Conservation (phyloP, 2,113 vertebrate species). For the Pipa parva region DNA sequence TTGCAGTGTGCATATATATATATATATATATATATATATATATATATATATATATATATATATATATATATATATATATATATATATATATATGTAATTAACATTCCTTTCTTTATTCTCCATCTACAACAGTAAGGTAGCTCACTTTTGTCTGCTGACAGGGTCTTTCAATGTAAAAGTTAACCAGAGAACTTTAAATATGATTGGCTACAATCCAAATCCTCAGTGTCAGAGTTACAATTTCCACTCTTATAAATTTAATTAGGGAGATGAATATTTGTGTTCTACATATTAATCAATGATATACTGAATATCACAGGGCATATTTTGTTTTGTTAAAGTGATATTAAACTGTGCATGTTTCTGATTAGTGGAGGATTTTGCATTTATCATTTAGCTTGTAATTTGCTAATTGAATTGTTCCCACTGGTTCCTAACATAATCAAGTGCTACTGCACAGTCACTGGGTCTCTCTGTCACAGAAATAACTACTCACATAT, state of each 20-base stretch:
- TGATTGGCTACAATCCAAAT: constrained; percentile 9
- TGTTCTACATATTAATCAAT: constrained; percentile 26
- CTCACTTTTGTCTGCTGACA: background rate
- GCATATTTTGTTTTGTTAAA: constrained; percentile 32
- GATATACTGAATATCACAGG: constrained; percentile 9
- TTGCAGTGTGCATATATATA: no score
- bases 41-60: no score
- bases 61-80: no score
- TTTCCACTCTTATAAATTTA: constrained; percentile 10
- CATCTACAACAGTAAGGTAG: no score
- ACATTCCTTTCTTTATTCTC: no score
- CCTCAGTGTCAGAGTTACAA: background rate
- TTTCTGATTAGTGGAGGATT: constrained; percentile 33
- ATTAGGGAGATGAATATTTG: constrained; percentile 18
- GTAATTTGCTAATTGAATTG: constrained; percentile 38
- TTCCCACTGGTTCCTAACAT: constrained; percentile 11
- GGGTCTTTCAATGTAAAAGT: background rate
- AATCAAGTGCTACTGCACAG: constrained; percentile 14
- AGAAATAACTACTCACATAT: background rate
- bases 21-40: no score
- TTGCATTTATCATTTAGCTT: constrained; percentile 31
- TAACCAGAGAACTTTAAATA: background rate
- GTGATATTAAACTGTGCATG: constrained; percentile 31
- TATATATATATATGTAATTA: no score
- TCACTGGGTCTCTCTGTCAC: background rate